A percentile compares a stretch with the other conserved stretches of the same genome.
These are phyloP conservation scores for Caenorhabditis tropicalis DNA, from an alignment of 1,140 invertebrate species.

Conservation along the genomic window DNA sequence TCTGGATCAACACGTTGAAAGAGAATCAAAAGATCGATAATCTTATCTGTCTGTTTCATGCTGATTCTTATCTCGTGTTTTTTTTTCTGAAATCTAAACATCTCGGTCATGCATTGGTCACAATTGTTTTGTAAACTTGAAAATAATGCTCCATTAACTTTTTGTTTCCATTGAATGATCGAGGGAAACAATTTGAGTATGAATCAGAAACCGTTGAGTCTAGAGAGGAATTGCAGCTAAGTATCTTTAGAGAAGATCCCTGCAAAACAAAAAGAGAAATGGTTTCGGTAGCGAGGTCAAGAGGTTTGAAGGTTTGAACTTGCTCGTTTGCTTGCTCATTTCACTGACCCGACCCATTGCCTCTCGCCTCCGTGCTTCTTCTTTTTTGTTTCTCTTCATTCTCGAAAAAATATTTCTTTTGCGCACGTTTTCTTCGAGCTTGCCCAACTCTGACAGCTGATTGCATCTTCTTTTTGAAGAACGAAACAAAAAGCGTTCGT, in stretches of 20 bases:
- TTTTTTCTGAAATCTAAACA: not conserved
- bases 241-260: too few relatives aligned
- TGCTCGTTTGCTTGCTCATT: constrained; percentile 25
- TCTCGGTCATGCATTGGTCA: not conserved
- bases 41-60: not conserved
- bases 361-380: not conserved
- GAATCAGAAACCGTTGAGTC: too few relatives aligned
- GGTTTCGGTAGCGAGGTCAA: not conserved
- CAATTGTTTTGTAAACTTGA: not conserved
- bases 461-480: not conserved
- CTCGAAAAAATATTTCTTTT: not conserved
- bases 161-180: too few relatives aligned
- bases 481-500: not conserved
- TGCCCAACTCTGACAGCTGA: not conserved
- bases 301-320: constrained; percentile 30
- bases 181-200: too few relatives aligned
- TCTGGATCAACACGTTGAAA: not conserved
- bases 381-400: not conserved
- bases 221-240: too few relatives aligned
- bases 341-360: not conserved
- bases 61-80: not conserved
- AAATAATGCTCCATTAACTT: not conserved
- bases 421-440: constrained; percentile 12
- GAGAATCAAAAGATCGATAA: not conserved
- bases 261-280: not conserved